Percentiles rank a stretch among this genome's conserved stretches.
Conservation (phyloP, 2,797 vertebrate genomes). For the Psittacula echo region DNA sequence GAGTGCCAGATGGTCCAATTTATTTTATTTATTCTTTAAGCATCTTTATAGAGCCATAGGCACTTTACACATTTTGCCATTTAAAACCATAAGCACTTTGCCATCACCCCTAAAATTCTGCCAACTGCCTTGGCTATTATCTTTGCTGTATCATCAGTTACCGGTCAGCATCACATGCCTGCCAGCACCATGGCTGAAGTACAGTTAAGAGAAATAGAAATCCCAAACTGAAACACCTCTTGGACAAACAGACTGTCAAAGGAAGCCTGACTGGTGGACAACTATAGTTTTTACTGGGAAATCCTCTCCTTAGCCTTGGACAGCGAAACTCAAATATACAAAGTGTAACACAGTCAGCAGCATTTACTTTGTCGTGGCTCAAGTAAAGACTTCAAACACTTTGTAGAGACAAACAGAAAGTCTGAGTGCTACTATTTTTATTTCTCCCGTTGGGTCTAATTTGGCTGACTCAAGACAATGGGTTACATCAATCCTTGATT, state of each 20-base stretch:
- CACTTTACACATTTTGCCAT: neutral
- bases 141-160: neutral
- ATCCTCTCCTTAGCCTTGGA: neutral
- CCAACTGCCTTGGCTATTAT: neutral
- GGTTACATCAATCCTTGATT: neutral
- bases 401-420: neutral
- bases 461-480: neutral
- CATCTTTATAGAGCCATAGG: neutral
- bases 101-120: neutral
- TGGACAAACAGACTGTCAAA: neutral
- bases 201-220: neutral
- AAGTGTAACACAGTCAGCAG: neutral
- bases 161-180: neutral
- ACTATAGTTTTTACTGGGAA: neutral
- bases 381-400: neutral
- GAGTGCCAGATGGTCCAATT: conserved; percentile 40
- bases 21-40: conserved; percentile 43
- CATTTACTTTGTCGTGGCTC: neutral
- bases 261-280: neutral
- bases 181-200: neutral
- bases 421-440: neutral
- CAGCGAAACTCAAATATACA: neutral
- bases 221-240: neutral
- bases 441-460: neutral
- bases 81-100: neutral